Evolutionary conservation across 1,140 invertebrate species (phyloP).

Genomic region (Diachasma alloeum): DNA sequence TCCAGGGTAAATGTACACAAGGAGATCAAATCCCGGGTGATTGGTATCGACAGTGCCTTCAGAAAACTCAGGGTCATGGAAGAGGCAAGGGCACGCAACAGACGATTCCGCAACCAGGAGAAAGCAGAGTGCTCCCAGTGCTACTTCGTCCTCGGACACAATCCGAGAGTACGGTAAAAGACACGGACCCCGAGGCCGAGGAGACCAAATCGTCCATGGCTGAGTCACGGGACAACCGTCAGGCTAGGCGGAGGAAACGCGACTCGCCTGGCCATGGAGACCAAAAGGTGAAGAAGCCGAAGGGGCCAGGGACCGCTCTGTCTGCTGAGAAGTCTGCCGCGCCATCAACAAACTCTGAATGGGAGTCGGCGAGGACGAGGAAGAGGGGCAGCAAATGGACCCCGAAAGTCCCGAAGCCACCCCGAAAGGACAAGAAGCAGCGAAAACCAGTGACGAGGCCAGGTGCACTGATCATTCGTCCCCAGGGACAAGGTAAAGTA

Average conservation of each 20-base stretch:
- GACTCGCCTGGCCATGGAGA: too few relatives aligned
- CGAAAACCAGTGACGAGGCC: neutral
- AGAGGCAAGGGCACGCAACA: neutral
- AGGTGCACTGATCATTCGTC: constrained; percentile 10
- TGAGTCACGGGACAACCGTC: too few relatives aligned
- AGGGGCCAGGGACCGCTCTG: too few relatives aligned
- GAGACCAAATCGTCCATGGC: too few relatives aligned
- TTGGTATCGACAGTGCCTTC: neutral
- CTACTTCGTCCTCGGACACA: neutral
- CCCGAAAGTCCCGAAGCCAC: neutral
- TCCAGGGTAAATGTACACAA: neutral
- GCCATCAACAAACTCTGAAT: too few relatives aligned
- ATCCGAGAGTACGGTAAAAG: neutral
- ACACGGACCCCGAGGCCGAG: neutral
- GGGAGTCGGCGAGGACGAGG: too few relatives aligned
- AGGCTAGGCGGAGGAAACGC: too few relatives aligned
- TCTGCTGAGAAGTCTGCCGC: neutral
- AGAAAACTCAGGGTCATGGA: neutral
- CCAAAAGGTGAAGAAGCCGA: too few relatives aligned
- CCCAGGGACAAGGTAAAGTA: neutral
- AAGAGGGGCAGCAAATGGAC: too few relatives aligned
- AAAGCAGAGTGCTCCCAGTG: too few relatives aligned
- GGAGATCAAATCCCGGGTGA: neutral
- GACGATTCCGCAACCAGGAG: too few relatives aligned
- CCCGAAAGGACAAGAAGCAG: neutral